These are phyloP conservation scores for Caloenas nicobarica DNA, from an alignment of 2,113 vertebrate genomes.

Conservation along the genomic window DNA sequence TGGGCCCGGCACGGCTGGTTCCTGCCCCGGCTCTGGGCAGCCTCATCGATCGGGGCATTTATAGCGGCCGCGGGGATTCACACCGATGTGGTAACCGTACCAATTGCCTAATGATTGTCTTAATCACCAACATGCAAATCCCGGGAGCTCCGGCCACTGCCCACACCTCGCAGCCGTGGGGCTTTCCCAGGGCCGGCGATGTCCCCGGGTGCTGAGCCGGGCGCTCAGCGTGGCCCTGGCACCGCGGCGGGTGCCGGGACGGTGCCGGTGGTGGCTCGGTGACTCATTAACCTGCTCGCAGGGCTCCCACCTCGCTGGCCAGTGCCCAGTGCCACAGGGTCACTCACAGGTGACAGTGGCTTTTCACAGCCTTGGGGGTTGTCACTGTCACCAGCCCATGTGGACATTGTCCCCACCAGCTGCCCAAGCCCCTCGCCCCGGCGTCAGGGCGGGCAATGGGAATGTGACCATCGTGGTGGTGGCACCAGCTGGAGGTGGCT, in stretches of 20 bases:
- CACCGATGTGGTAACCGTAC: constrained; percentile 35
- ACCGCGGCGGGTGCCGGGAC: fast-evolving
- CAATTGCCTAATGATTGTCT: constrained; percentile 45
- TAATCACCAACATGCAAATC: constrained; percentile 54
- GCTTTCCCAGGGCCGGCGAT: neutral
- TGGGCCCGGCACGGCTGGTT: neutral
- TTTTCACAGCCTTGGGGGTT: neutral
- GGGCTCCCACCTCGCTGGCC: neutral
- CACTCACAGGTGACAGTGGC: neutral
- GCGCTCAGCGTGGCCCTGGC: neutral
- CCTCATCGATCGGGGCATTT: constrained; percentile 55
- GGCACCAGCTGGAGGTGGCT: neutral
- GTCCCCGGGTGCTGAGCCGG: neutral
- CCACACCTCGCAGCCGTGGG: neutral
- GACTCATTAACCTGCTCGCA: constrained; percentile 10
- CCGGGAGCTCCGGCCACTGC: neutral
- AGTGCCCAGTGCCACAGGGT: neutral
- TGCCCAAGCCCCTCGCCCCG: no score
- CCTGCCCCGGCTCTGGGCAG: constrained; percentile 14
- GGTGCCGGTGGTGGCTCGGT: neutral
- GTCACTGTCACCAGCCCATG: neutral
- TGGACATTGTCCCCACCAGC: neutral
- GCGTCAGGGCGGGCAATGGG: no score
- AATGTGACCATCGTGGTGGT: fast-evolving
- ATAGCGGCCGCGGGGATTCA: constrained; percentile 57